Evolutionary conservation across 1,140 invertebrate genomes (phyloP).

Genomic region (Coelopa frigida): DNA sequence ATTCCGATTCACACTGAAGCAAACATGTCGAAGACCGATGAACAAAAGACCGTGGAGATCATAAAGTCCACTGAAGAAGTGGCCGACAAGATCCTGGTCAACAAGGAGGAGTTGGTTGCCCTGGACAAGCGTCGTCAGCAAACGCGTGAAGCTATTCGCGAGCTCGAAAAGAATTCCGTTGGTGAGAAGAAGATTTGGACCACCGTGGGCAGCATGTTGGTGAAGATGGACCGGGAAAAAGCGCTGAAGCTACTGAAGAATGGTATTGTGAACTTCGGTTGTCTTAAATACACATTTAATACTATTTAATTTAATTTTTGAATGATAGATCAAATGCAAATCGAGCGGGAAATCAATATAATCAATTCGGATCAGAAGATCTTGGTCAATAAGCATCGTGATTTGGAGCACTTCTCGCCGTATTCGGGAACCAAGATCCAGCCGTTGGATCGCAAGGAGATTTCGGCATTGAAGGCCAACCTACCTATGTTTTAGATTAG

Average conservation of each 20-base stretch:
- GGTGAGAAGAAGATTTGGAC: conserved; percentile 58
- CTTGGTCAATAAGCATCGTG: conserved; percentile 66
- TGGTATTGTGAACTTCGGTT: conserved; percentile 44
- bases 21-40: conserved; percentile 11
- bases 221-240: conserved; percentile 57
- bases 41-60: conserved; percentile 30
- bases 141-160: conserved; percentile 68
- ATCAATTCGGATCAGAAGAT: conserved; percentile 64
- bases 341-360: conserved; percentile 65
- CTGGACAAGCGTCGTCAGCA: conserved; percentile 70
- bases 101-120: conserved; percentile 65
- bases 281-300: conserved; percentile 3
- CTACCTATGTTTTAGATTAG: conserved; percentile 33
- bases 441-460: conserved; percentile 60
- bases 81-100: conserved; percentile 52
- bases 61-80: conserved; percentile 49
- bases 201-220: conserved; percentile 64
- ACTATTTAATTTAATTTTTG: background rate
- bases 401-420: conserved; percentile 64
- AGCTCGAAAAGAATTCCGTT: conserved; percentile 47
- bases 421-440: conserved; percentile 65
- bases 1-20: background rate
- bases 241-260: conserved; percentile 59
- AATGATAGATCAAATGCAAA: conserved; percentile 61
- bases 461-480: conserved; percentile 47